phyloP scores from a whole-genome alignment of 2,888 invertebrate genomes.

The Andrena chrysosceles region DNA sequence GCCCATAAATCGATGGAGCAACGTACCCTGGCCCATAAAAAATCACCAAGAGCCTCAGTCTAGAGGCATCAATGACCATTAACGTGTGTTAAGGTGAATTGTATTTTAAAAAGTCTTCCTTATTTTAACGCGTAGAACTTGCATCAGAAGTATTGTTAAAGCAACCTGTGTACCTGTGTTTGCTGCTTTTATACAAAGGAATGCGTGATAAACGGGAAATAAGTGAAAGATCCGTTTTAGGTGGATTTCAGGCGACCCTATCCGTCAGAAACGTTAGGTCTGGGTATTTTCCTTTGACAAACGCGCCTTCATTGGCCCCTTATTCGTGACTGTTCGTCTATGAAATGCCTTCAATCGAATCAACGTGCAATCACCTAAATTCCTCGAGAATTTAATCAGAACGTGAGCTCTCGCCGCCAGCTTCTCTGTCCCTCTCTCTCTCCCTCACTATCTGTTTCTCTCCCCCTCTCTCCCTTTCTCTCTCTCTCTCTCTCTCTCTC shows the following conservation, averaged over 20 bases:
- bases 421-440: slow-evolving; percentile 33
- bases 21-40: too few relatives aligned
- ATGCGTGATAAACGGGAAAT: neutral
- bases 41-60: too few relatives aligned
- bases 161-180: too few relatives aligned
- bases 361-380: slow-evolving; percentile 79
- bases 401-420: slow-evolving; percentile 71
- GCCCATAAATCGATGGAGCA: too few relatives aligned
- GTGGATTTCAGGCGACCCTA: slow-evolving; percentile 48
- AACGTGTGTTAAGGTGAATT: too few relatives aligned
- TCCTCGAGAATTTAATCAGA: slow-evolving; percentile 81
- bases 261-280: slow-evolving; percentile 63
- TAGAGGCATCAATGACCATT: too few relatives aligned
- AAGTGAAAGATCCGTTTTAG: slow-evolving; percentile 45
- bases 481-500: slow-evolving; percentile 9
- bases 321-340: slow-evolving; percentile 79
- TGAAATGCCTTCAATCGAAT: slow-evolving; percentile 81
- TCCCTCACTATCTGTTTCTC: slow-evolving; percentile 17
- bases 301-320: slow-evolving; percentile 78
- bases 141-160: too few relatives aligned
- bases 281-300: slow-evolving; percentile 71
- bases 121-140: too few relatives aligned
- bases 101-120: too few relatives aligned
- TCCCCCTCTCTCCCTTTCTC: slow-evolving; percentile 13
- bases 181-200: neutral